Base-by-base conservation (phyloP, 2,797 vertebrate species). In the Sebastes hubbsi region DNA sequence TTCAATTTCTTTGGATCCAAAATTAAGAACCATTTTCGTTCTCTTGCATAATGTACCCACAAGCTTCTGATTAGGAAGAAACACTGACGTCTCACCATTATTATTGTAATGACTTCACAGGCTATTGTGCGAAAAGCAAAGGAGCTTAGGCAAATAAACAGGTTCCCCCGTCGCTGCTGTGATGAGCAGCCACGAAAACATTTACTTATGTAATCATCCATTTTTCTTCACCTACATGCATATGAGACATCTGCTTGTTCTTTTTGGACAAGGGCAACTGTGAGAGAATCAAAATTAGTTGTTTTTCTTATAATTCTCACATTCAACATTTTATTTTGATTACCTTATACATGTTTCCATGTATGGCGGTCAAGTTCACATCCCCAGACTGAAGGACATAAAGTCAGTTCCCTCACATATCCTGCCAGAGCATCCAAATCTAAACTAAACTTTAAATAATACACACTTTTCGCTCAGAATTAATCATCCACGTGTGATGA, bases 391-490 rank as follows among this genome's bases (percentile, higher is more conserved):
- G 32, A 58, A 32, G 54, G 14, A 49, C 56, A 52, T 62, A 12
- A 42, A 78, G 68, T 76, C 76, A 78, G 27, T 32, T 64, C 34
- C 10, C 49, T 70, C 32, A 59, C 30, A 65, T 22, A 77, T 78
- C 49, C 73, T 24, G 32, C 59, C 71, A 74, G 27, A 68, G 42
- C 68, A 79, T 24, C 60, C 72, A 75, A 67, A 82, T 29, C 27
- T 56, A 80, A 46, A 46, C 42, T 46, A 46, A 46, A 46, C 42
- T 92, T 88, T 75, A 77, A 90, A 89, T 88, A 83, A 85, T 88
- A 77, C 77, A 77, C 42, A 73, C 80, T 86, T 54, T 91, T 80
- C 74, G 14, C 73, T 62, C 13, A 54, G 62, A 83, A 89, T 87
- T 75, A 87, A 84, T 85, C 68, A 84, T 85, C 82, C 65, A 83